Conservation (phyloP, 2,888 invertebrate genomes). For the Drosophila setosimentum region DNA sequence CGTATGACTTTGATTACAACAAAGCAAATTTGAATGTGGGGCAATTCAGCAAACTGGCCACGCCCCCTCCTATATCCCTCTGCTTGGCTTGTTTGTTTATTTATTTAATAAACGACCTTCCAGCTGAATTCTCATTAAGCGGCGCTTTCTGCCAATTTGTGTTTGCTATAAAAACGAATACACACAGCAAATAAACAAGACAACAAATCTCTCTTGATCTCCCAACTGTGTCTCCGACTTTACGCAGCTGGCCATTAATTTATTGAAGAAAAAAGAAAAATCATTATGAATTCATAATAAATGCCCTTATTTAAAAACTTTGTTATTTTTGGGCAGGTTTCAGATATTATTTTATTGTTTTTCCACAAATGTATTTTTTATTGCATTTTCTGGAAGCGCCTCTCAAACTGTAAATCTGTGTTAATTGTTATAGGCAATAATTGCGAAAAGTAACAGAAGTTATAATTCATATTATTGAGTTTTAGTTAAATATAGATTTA, state of each 20-base stretch:
- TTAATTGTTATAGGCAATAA: neutral
- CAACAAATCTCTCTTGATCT: conserved; percentile 4
- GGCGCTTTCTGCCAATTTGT: conserved; percentile 22
- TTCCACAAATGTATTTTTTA: neutral
- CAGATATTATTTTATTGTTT: neutral
- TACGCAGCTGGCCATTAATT: conserved; percentile 11
- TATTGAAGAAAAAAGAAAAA: neutral
- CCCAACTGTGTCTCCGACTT: conserved; percentile 18
- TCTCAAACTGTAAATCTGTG: neutral
- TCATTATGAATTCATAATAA: neutral
- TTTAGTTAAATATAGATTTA: neutral
- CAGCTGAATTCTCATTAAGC: conserved; percentile 9
- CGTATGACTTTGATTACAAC: conserved; percentile 71
- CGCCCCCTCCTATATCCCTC: conserved; percentile 3
- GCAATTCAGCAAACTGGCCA: conserved; percentile 18
- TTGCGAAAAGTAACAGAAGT: neutral
- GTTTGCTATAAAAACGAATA: conserved; percentile 18
- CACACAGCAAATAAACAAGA: conserved; percentile 6
- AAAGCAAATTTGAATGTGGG: conserved; percentile 26
- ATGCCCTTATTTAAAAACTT: too few species aligned
- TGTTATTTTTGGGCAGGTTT: neutral
- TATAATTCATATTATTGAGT: neutral
- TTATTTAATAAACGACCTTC: conserved; percentile 27
- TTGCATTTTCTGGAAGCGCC: neutral
- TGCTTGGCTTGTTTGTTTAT: conserved; percentile 8